phyloP scores from a whole-genome alignment of 2,113 vertebrate species.

The Mixornis gularis region DNA sequence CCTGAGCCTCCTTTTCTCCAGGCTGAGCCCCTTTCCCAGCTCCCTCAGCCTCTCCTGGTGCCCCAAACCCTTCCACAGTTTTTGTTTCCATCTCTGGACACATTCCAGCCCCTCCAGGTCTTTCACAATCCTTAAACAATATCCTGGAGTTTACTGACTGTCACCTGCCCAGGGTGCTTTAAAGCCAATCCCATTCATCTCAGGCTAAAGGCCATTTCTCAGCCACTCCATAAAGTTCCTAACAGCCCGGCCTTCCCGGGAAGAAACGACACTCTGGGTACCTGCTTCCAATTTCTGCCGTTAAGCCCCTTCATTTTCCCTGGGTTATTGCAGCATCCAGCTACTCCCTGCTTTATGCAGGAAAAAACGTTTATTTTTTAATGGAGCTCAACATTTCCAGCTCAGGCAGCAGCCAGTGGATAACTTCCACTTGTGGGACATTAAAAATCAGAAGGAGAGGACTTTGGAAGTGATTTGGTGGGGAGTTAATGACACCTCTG shows the following conservation, averaged over 20 bases:
- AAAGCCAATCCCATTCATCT: not conserved
- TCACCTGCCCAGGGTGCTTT: not conserved
- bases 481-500: not conserved
- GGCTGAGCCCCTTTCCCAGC: not conserved
- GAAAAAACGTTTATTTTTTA: constrained; percentile 48
- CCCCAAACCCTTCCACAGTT: not conserved
- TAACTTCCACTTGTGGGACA: not conserved
- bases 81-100: rapidly evolving
- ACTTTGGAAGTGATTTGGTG: not conserved
- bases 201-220: not conserved
- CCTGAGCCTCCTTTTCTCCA: no score
- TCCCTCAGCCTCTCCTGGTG: not conserved
- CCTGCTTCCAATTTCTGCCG: not conserved
- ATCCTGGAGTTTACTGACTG: not conserved
- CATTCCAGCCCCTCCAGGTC: rapidly evolving
- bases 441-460: not conserved
- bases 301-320: not conserved
- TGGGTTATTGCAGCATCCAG: not conserved
- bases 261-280: not conserved
- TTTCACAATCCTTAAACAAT: not conserved
- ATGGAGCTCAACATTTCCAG: constrained; percentile 1
- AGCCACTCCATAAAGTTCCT: not conserved
- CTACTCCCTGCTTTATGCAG: not conserved
- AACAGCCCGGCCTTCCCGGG: not conserved
- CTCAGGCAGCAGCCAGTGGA: not conserved